A percentile compares a stretch with the other conserved stretches of the same genome.
Evolutionary conservation across 2,797 vertebrate species (phyloP).

Genomic region (Erethizon dorsatum): DNA sequence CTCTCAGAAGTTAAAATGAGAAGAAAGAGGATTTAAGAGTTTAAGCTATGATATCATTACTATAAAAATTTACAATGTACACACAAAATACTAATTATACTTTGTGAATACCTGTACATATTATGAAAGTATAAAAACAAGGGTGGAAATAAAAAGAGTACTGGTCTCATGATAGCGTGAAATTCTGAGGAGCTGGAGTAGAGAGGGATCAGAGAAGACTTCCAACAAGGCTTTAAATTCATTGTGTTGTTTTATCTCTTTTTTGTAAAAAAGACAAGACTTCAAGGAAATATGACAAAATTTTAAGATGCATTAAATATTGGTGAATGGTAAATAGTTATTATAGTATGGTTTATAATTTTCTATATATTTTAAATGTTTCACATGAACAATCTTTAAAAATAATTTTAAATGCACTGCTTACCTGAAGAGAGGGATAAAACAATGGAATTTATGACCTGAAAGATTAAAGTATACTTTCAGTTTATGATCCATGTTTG

Average conservation of each 20-base stretch:
- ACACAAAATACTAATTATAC: neutral
- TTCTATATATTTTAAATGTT: slow-evolving; percentile 23
- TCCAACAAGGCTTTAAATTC: neutral
- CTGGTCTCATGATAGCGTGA: neutral
- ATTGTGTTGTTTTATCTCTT: neutral
- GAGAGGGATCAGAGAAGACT: neutral
- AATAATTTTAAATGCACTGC: slow-evolving; percentile 1
- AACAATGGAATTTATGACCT: neutral
- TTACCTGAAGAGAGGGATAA: neutral
- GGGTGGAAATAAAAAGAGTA: neutral
- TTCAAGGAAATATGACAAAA: slow-evolving; percentile 28
- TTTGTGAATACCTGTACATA: neutral
- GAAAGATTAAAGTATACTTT: neutral
- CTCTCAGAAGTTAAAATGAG: slow-evolving; percentile 10
- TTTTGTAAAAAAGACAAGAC: neutral
- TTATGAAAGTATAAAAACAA: neutral
- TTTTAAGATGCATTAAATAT: slow-evolving; percentile 51
- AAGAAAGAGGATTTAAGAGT: slow-evolving; percentile 28
- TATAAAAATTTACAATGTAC: slow-evolving; percentile 27
- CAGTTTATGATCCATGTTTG: slow-evolving; percentile 19
- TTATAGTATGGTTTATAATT: slow-evolving; percentile 36
- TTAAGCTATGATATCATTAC: neutral
- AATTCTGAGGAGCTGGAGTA: neutral
- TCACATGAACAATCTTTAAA: neutral
- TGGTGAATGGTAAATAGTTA: neutral